Evolutionary conservation across 2,888 invertebrate species (phyloP).

Genomic region (Pandemis corylana): DNA sequence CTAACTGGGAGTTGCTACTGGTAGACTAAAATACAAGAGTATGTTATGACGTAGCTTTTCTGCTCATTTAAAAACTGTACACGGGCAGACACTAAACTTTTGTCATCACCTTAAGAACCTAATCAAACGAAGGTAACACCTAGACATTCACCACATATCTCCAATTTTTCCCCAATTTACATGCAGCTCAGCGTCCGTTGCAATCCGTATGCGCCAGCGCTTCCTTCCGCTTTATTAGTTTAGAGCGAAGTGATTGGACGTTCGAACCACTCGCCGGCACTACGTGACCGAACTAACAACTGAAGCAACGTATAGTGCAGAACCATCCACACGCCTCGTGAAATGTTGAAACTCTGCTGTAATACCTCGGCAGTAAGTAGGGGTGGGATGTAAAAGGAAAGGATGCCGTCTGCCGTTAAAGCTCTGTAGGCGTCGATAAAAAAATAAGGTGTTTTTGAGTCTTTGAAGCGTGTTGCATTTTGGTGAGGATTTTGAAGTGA

Average conservation of each 20-base stretch:
- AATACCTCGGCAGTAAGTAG: conserved; percentile 9
- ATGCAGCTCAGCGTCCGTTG: conserved; percentile 53
- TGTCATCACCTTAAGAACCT: conserved; percentile 38
- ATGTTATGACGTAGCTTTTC: background rate
- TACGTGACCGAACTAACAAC: conserved; percentile 66
- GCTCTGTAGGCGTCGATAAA: conserved; percentile 10
- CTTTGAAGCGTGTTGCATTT: background rate
- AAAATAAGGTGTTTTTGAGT: conserved; percentile 20
- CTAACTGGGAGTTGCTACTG: no score
- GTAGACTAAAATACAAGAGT: no score
- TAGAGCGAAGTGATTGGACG: conserved; percentile 76
- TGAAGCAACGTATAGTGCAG: conserved; percentile 28
- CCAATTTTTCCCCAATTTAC: conserved; percentile 47
- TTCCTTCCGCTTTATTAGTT: conserved; percentile 77
- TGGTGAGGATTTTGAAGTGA: background rate
- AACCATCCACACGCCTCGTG: conserved; percentile 2
- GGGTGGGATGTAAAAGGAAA: background rate
- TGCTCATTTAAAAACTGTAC: background rate
- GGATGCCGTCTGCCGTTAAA: background rate
- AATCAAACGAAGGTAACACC: conserved; percentile 32
- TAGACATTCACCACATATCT: conserved; percentile 42
- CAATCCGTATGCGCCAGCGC: conserved; percentile 71
- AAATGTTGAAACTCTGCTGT: conserved; percentile 16
- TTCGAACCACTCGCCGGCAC: conserved; percentile 62
- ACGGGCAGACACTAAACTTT: conserved; percentile 28